Evolutionary conservation across 2,113 vertebrate species (phyloP).

Genomic region (Oryzias celebensis): DNA sequence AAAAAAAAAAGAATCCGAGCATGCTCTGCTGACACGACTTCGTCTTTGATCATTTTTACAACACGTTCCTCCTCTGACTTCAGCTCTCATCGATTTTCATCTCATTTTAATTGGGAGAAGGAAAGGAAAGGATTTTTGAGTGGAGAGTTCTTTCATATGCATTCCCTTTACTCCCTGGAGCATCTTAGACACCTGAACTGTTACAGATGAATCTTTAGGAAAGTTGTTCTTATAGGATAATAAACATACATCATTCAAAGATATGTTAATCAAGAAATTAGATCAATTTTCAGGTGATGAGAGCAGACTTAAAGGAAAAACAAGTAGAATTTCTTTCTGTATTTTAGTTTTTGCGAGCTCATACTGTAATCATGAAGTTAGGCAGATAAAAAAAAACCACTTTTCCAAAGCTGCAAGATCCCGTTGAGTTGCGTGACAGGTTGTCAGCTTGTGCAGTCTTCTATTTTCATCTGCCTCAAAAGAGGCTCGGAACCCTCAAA

Average conservation of each 20-base stretch:
- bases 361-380: slow-evolving; percentile 30
- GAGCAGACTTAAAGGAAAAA: no score
- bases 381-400: slow-evolving; percentile 29
- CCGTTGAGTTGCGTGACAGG: slow-evolving; percentile 39
- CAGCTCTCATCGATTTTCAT: not conserved
- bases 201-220: not conserved
- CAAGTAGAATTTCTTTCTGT: no score
- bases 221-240: no score
- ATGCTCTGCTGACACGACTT: slow-evolving; percentile 12
- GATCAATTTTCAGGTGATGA: no score
- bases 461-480: slow-evolving; percentile 63
- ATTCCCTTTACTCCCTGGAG: not conserved
- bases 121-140: not conserved
- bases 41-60: slow-evolving; percentile 15
- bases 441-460: slow-evolving; percentile 50
- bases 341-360: not conserved
- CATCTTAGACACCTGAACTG: not conserved
- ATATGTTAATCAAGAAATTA: no score
- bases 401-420: slow-evolving; percentile 26
- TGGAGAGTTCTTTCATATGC: not conserved
- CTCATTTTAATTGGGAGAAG: not conserved
- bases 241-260: no score
- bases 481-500: slow-evolving; percentile 54
- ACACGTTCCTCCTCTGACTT: slow-evolving; percentile 2
- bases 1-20: not conserved